Base-by-base conservation (phyloP, 2,888 invertebrate genomes). In the Ichneumoninae sp. region DNA sequence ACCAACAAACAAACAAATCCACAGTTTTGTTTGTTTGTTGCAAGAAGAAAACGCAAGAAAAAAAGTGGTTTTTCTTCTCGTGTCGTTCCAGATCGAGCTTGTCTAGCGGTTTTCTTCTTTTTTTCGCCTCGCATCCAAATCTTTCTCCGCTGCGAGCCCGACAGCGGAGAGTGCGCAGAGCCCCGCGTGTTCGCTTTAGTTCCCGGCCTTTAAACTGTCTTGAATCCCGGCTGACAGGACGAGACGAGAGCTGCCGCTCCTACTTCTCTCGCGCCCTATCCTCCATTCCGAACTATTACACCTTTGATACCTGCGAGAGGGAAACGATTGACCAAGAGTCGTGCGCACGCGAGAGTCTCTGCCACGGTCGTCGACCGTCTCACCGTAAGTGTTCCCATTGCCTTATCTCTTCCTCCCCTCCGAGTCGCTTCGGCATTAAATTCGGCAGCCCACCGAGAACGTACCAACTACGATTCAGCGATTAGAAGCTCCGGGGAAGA, bases 151-250 rank as follows among this genome's bases (percentile, higher is more conserved):
- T 44, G 19, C 40, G 36, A 36, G 40, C n/a, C 6, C 36, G 19
- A 66, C 26, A 13, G 4, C 57, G 1, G 63, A 63, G 33, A 63
- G 33, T 33, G 36, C 13, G 22, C 13, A 13, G 5, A 30, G 36
- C 2, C 30, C 40, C 19, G 40, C 36, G 36, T 36, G 54, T 19
- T 54, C 54, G n/a, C 44, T 70, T 52, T 7, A 70, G 44, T 50
- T 52, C 70, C 52, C 30, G 50, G 70, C 30, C 52, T 66, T 63
- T 52, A 66, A 76, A 52, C 36, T 76, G 66, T 76, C 76, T 76
- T 30, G 52, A 66, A 65, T 66, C 52, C 22, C 30, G 54, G 26
- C 66, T 54, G 76, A 76, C 76, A 76, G 76, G 66, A 76, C 76
- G 66, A 66, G 36, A 66, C 30, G 63, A 60, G 63, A 60, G 26